Evolutionary conservation across 2,888 invertebrate genomes (phyloP).

Genomic region (Drosophila subquinaria): DNA sequence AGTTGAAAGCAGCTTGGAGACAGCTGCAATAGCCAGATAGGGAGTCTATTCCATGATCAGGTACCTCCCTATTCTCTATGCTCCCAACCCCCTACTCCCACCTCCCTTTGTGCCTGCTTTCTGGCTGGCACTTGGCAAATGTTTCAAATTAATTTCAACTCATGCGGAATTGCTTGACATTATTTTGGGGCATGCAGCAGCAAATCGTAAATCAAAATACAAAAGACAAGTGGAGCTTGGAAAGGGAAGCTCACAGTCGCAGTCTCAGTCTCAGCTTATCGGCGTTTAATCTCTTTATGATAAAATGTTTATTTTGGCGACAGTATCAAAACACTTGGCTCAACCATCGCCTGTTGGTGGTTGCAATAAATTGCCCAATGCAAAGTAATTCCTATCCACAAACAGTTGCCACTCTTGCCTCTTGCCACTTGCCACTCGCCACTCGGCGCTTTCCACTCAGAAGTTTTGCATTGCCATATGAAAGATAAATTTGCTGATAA

Average conservation of each 20-base stretch:
- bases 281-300: conserved; percentile 80
- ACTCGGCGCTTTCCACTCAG: conserved; percentile 35
- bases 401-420: conserved; percentile 21
- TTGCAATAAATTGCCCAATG: conserved; percentile 73
- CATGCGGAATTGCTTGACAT: conserved; percentile 67
- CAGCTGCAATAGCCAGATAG: conserved; percentile 25
- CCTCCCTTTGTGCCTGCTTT: conserved; percentile 15
- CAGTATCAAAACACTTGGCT: conserved; percentile 62
- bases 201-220: conserved; percentile 67
- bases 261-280: conserved; percentile 58
- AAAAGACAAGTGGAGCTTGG: conserved; percentile 27
- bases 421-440: conserved; percentile 15
- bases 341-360: conserved; percentile 45
- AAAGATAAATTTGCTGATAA: conserved; percentile 80
- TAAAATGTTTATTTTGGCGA: conserved; percentile 77
- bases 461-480: conserved; percentile 73
- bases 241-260: conserved; percentile 3
- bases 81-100: background rate
- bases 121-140: conserved; percentile 52
- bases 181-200: conserved; percentile 47
- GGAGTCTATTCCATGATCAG: conserved; percentile 7
- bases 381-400: conserved; percentile 51
- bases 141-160: conserved; percentile 75
- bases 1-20: conserved; percentile 45
- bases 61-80: conserved; percentile 6